Evolutionary conservation across 2,113 vertebrate species (phyloP).

Genomic region (Lutjanus erythropterus): DNA sequence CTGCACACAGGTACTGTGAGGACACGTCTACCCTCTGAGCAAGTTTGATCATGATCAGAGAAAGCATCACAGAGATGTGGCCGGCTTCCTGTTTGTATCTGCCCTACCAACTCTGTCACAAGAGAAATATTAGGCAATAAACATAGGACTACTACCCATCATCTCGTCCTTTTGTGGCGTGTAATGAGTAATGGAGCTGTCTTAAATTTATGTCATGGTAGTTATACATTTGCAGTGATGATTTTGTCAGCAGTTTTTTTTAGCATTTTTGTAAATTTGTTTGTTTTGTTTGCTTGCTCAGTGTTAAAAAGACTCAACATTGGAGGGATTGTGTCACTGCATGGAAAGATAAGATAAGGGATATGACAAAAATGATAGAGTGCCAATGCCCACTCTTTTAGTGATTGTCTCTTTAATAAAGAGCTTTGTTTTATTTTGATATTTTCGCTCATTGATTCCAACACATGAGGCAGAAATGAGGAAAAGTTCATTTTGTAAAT

Average conservation of each 20-base stretch:
- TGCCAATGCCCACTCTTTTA: not conserved
- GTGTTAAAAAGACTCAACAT: too few species aligned
- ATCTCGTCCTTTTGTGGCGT: not conserved
- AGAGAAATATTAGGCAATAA: not conserved
- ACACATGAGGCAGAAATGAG: not conserved
- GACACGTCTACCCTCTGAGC: conserved; percentile 8
- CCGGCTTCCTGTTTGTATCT: not conserved
- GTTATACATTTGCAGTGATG: not conserved
- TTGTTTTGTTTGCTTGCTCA: not conserved
- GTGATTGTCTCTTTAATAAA: not conserved
- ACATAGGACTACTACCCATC: not conserved
- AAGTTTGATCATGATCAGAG: not conserved
- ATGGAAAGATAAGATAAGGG: not conserved
- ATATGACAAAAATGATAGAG: not conserved
- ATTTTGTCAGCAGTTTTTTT: not conserved
- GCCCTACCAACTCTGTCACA: not conserved
- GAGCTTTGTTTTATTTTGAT: not conserved
- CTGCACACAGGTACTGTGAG: not conserved
- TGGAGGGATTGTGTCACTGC: too few species aligned
- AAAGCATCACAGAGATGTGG: not conserved
- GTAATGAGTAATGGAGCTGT: not conserved
- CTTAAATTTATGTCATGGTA: too few species aligned
- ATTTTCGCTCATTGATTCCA: not conserved
- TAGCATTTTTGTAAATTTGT: not conserved
- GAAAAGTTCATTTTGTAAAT: not conserved